These are phyloP conservation scores for Paedocypris sp. DNA, from an alignment of 2,113 vertebrate genomes.

Conservation along the genomic window DNA sequence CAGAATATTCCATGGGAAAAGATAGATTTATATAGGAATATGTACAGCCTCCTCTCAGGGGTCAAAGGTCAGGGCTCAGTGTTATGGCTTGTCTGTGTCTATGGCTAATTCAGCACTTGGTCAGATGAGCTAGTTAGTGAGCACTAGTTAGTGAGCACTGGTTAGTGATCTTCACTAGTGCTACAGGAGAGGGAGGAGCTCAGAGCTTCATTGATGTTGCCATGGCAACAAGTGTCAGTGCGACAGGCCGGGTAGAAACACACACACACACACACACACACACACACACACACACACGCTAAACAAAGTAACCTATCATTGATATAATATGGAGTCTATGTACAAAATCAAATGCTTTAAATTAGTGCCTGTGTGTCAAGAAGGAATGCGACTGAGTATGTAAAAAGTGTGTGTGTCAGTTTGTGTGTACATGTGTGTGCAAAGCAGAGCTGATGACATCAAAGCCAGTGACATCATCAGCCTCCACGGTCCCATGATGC, in stretches of 20 bases:
- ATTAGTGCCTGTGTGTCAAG: neutral
- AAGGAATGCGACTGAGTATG: neutral
- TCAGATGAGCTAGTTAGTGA: no score
- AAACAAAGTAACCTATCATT: slow-evolving; percentile 29
- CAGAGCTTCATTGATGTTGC: no score
- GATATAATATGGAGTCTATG: slow-evolving; percentile 27
- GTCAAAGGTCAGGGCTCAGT: slow-evolving; percentile 21
- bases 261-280: slow-evolving; percentile 34
- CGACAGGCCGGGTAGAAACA: slow-evolving; percentile 22
- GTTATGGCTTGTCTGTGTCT: slow-evolving; percentile 40
- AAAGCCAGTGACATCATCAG: no score
- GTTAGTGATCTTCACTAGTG: no score
- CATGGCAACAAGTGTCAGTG: neutral
- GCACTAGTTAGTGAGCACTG: no score
- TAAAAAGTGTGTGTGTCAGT: neutral
- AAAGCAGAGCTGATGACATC: no score
- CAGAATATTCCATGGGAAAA: slow-evolving; percentile 16
- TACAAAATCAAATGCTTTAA: slow-evolving; percentile 25
- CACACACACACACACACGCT: slow-evolving; percentile 18
- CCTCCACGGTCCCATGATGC: no score
- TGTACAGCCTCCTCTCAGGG: slow-evolving; percentile 31
- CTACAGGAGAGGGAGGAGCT: slow-evolving; percentile 29
- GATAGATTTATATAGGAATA: slow-evolving; percentile 16
- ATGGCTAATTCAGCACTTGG: slow-evolving; percentile 38
- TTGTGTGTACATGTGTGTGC: no score